Evolutionary conservation across 2,888 invertebrate genomes (phyloP), one percentile per base, ranked within the genome.

Genomic region (Vanessa cardui): DNA sequence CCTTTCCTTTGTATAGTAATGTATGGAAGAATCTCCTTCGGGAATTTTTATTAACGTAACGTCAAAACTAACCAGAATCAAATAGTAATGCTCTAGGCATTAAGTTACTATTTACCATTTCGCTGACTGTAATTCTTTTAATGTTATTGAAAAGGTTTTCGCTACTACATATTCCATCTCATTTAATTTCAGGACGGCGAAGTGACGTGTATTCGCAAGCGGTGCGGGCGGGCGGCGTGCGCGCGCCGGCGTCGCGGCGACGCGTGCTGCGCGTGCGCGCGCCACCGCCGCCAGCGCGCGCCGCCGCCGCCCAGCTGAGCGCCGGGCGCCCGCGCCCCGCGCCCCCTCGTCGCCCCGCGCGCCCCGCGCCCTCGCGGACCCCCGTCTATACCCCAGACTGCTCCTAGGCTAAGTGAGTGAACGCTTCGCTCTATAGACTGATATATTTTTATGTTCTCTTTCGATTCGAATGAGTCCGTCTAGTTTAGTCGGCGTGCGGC

Each of bases 141-240:
- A 26, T 26, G 26, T 26, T 5, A 26, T 26, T 26, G 26, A 26
- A 26, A 26, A 26, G 26, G 26, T n/a, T 39, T 44, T 5, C 18
- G 16, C 20, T 52, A 9, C 9, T 21, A 47, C n/a, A 20, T 18
- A 31, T 31, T 33, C 12, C 6, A 18, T 49, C 1, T 16, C 6
- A n/a, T 6, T 46, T 5, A 47, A 6, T 77, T 75, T 0, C 88
- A 98, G 97, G 97, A 97, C 83, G 96, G 97, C 63, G 95, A 95
- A 78, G 95, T 96, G 69, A 95, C 95, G 69, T 98, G 98, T 86
- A 95, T 96, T 74, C 94, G 97, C 72, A 96, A 96, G 81, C 94
- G 95, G n/a, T 97, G 97, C 86, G 95, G 95, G n/a, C 94, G 95
- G 68, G 94, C 95, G 49, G 94, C 95, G 72, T 96, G 96, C 86